A percentile compares a stretch with the other conserved stretches of the same genome.
These are phyloP conservation scores for Eupithecia vulgata DNA, from an alignment of 2,888 invertebrate genomes.

Conservation along the genomic window DNA sequence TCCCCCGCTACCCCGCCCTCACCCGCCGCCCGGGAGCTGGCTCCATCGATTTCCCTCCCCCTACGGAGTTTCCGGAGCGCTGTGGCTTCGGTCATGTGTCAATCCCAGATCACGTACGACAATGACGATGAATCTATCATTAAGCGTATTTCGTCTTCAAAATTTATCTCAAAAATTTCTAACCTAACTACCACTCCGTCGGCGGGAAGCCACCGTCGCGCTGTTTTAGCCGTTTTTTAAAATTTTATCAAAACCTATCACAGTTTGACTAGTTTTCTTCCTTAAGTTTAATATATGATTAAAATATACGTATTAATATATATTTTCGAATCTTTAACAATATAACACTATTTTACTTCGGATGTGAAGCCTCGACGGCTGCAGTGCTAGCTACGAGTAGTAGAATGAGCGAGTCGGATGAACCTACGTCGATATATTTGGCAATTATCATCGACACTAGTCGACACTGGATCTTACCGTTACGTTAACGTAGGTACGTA, in stretches of 20 bases:
- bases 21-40: slow-evolving; percentile 50
- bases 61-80: slow-evolving; percentile 52
- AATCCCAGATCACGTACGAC: slow-evolving; percentile 53
- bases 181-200: slow-evolving; percentile 65
- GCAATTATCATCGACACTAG: slow-evolving; percentile 53
- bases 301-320: slow-evolving; percentile 83
- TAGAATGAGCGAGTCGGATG: slow-evolving; percentile 55
- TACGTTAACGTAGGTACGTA: slow-evolving; percentile 49
- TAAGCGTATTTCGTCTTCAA: slow-evolving; percentile 61
- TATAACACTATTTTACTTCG: slow-evolving; percentile 81
- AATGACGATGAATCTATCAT: slow-evolving; percentile 53
- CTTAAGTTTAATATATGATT: slow-evolving; percentile 84
- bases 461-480: slow-evolving; percentile 52
- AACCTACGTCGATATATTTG: slow-evolving; percentile 55
- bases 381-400: slow-evolving; percentile 43
- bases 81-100: slow-evolving; percentile 48
- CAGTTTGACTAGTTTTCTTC: slow-evolving; percentile 84
- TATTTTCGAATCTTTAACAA: slow-evolving; percentile 79
- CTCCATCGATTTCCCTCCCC: slow-evolving; percentile 66
- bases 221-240: slow-evolving; percentile 66
- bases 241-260: slow-evolving; percentile 85
- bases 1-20: slow-evolving; percentile 42
- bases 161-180: slow-evolving; percentile 53
- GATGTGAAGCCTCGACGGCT: slow-evolving; percentile 61
- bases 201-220: slow-evolving; percentile 51